Conservation (phyloP, 2,113 vertebrate genomes). For the Gallinago paraguaiae region DNA sequence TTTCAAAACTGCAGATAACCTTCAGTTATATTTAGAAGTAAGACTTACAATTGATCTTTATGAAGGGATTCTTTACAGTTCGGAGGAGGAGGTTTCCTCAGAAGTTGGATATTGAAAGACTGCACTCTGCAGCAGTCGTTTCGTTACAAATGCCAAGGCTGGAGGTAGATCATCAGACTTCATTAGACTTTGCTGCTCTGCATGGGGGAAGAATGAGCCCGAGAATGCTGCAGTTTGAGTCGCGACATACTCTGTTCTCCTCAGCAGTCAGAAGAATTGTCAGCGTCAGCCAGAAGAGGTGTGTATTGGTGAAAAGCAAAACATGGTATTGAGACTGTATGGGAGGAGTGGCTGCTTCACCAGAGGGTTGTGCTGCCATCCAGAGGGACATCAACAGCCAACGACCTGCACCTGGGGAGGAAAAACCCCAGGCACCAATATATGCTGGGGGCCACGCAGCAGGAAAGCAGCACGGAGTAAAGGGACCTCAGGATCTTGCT, state of each 20-base stretch:
- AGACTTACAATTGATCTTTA: not conserved
- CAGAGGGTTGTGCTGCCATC: not conserved
- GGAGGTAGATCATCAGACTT: not conserved
- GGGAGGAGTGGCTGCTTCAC: not conserved
- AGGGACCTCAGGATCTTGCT: not conserved
- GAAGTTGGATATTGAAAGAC: not conserved
- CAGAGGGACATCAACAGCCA: not conserved
- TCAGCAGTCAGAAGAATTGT: not conserved
- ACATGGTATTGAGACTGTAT: not conserved
- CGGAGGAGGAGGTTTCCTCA: not conserved
- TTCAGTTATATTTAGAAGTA: not conserved
- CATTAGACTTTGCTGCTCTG: not conserved
- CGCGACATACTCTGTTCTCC: not conserved
- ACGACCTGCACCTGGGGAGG: not conserved
- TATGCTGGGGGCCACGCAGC: not conserved
- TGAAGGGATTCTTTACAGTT: not conserved
- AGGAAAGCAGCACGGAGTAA: not conserved
- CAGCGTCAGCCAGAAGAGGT: not conserved
- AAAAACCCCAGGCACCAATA: rapidly evolving
- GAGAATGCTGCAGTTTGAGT: not conserved
- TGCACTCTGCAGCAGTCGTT: not conserved
- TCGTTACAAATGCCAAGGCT: not conserved
- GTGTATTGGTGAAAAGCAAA: not conserved
- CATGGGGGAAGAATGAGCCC: not conserved
- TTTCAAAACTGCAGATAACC: not conserved